Conservation (phyloP, 2,113 vertebrate species). For the Coturnix japonica region DNA sequence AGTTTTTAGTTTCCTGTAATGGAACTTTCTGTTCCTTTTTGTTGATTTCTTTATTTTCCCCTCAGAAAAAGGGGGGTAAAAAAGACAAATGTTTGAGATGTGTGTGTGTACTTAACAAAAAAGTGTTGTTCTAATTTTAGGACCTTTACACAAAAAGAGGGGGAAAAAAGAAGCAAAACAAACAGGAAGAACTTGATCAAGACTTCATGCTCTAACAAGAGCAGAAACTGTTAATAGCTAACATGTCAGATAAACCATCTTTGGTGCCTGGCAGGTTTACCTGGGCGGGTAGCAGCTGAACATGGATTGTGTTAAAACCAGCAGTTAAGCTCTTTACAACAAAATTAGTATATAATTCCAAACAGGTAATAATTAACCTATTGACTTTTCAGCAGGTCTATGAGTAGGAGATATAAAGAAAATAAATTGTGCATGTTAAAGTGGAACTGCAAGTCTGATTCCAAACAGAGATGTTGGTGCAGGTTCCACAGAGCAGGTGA, state of each 20-base stretch:
- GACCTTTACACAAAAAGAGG: background rate
- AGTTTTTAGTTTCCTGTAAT: slow-evolving; percentile 9
- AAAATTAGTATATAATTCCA: slow-evolving; percentile 23
- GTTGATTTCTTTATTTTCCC: background rate
- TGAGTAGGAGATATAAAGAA: background rate
- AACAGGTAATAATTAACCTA: slow-evolving; percentile 8
- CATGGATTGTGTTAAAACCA: background rate
- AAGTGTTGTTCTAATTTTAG: background rate
- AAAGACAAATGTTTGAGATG: background rate
- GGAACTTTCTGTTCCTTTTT: background rate
- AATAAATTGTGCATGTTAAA: background rate
- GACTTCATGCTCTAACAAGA: slow-evolving; percentile 20
- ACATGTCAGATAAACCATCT: slow-evolving; percentile 22
- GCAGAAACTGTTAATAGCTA: slow-evolving; percentile 20
- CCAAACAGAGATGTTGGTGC: background rate
- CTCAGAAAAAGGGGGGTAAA: background rate
- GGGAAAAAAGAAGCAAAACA: background rate
- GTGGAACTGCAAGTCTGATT: background rate
- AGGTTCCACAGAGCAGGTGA: background rate
- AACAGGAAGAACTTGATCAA: background rate
- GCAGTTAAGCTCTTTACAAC: slow-evolving; percentile 22
- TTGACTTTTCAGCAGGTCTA: background rate
- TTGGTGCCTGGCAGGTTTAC: background rate
- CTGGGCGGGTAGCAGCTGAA: slow-evolving; percentile 12
- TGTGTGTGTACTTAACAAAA: background rate